phyloP scores from a whole-genome alignment of 2,888 invertebrate genomes.

The Xestia xanthographa region DNA sequence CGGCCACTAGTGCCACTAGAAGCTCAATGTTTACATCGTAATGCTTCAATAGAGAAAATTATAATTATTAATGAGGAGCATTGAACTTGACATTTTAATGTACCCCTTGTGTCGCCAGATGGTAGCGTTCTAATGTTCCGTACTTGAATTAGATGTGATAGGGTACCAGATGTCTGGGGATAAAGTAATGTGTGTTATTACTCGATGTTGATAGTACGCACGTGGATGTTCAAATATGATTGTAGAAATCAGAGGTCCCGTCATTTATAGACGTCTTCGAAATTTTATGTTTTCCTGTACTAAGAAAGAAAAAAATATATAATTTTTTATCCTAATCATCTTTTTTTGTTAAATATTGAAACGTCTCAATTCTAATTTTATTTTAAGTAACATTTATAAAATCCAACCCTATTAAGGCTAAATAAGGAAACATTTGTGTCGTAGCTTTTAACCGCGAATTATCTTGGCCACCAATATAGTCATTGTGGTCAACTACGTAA shows the following conservation, averaged over 20 bases:
- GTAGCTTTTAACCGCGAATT: not conserved
- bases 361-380: not conserved
- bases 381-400: not conserved
- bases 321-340: no score
- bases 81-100: conserved; percentile 68
- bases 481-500: conserved; percentile 18
- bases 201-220: conserved; percentile 2
- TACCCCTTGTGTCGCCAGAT: conserved; percentile 62
- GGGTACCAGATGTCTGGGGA: conserved; percentile 46
- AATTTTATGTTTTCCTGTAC: not conserved
- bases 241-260: not conserved
- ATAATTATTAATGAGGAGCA: conserved; percentile 62
- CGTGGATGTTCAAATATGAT: not conserved
- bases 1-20: conserved; percentile 48
- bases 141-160: conserved; percentile 46
- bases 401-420: not conserved
- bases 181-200: conserved; percentile 13
- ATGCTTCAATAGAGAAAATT: conserved; percentile 45
- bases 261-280: not conserved
- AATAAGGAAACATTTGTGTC: not conserved
- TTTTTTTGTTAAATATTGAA: no score
- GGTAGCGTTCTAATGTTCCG: conserved; percentile 45
- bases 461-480: conserved; percentile 20
- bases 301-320: not conserved
- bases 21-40: conserved; percentile 56